Base-by-base conservation (phyloP, 1,140 invertebrate genomes). In the Pemphigus obesinymphae region DNA sequence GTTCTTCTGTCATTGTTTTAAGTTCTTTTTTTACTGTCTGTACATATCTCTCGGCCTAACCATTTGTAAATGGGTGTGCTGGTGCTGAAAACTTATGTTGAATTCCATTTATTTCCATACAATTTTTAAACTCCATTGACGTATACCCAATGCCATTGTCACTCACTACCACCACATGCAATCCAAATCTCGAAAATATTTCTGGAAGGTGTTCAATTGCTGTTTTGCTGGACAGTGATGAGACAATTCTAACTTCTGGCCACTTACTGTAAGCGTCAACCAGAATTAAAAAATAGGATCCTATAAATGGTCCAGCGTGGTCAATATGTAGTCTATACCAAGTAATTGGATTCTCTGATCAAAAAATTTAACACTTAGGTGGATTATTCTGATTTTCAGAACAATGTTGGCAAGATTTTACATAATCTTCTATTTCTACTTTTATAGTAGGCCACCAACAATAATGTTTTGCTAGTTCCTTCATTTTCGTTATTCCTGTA, bases 261-360 rank as follows among this genome's bases (percentile, higher is more conserved):
- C 87, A 89, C 75, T 88, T 88, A 0, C 86, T 85, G 83, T 85
- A 85, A 6, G 87, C 84, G 82, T 89, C 87, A 10, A 87, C 85
- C 6, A 88, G 70, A 2, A 89, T 82, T 15, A 88, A 82, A 83
- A 86, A 40, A 86, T 85, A 23, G 84, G 85, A 66, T 87, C 86
- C 37, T 83, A n/a, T 53, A n/a, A 53, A n/a, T 3, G 17, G 50
- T 4, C 50, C 17, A n/a, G n/a, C 15, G n/a, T 53, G 10, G 17
- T 53, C 50, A n/a, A 53, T n/a, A n/a, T n/a, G 50, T n/a, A 53
- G 3, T n/a, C 50, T 53, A 45, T 45, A 6, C 43, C 10, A 45
- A 45, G 10, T 8, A 45, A 45, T 45, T 45, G 84, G n/a, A 82
- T 84, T n/a, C 73, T 84, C 82, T 85, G 84, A 86, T 15, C 50